phyloP scores from a whole-genome alignment of 2,113 vertebrate genomes.

The Antechinus stuartii region DNA sequence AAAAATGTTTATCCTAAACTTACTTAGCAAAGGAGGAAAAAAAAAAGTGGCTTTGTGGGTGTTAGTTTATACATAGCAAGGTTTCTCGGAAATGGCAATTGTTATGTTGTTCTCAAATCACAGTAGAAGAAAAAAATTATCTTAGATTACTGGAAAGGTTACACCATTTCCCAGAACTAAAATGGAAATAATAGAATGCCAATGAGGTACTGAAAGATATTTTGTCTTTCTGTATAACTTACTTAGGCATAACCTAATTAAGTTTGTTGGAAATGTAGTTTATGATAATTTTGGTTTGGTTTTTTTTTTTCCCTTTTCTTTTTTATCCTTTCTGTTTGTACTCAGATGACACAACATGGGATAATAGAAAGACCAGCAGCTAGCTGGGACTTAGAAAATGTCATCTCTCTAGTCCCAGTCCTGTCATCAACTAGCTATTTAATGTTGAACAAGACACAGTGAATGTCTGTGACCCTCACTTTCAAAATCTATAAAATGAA shows the following conservation, averaged over 20 bases:
- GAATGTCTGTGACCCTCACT: not conserved
- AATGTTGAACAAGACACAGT: not conserved
- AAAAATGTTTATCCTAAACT: not conserved
- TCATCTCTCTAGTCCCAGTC: not conserved
- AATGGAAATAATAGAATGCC: conserved; percentile 17
- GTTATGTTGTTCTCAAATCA: conserved; percentile 1
- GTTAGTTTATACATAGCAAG: conserved; percentile 10
- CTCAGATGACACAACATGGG: not conserved
- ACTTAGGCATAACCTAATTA: conserved; percentile 43
- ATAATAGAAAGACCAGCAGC: not conserved
- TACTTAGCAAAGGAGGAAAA: not conserved
- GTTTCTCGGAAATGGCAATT: conserved; percentile 10
- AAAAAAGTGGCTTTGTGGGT: conserved; percentile 16
- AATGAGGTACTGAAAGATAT: not conserved
- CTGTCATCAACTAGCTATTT: not conserved
- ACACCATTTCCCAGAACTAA: conserved; percentile 47
- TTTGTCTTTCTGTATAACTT: conserved; percentile 32
- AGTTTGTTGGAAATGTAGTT: conserved; percentile 29
- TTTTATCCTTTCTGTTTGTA: not conserved
- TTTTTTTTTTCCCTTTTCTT: conserved; percentile 18
- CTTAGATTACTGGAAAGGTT: conserved; percentile 46
- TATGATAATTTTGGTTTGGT: conserved; percentile 27
- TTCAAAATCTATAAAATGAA: not conserved
- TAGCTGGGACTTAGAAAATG: not conserved
- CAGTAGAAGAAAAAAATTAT: conserved; percentile 45